These are phyloP conservation scores for Bathynomus jamesi DNA, from an alignment of 1,140 invertebrate species.

Conservation along the genomic window DNA sequence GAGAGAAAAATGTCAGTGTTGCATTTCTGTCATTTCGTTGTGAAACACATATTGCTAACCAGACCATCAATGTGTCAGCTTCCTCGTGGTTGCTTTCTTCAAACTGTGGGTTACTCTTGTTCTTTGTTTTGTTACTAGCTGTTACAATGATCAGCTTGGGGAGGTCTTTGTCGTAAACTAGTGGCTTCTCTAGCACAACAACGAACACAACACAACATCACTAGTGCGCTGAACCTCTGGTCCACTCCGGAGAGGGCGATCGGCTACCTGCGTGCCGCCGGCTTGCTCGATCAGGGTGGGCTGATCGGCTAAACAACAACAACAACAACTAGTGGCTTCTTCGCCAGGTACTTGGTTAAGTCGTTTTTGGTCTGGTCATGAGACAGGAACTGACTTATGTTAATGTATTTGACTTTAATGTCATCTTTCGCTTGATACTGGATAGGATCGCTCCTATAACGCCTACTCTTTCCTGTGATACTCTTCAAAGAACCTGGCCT, in stretches of 20 bases:
- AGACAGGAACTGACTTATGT: conserved; percentile 19
- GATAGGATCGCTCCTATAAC: no score
- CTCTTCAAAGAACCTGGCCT: conserved; percentile 19
- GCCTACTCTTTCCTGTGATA: conserved; percentile 15
- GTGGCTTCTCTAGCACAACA: conserved; percentile 11
- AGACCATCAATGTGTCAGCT: conserved; percentile 7
- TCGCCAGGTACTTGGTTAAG: no score
- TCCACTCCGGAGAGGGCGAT: no score
- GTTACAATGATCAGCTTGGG: conserved; percentile 18
- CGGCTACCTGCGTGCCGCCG: no score
- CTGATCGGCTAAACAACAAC: no score
- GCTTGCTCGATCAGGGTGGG: no score
- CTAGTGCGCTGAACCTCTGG: no score
- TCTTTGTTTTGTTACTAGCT: conserved; percentile 8
- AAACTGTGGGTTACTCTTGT: background rate
- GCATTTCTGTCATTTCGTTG: conserved; percentile 10
- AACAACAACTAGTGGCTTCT: no score
- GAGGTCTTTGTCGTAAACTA: conserved; percentile 10
- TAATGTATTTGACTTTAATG: conserved; percentile 15
- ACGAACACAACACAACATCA: no score
- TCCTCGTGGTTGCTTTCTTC: conserved; percentile 7
- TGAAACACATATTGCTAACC: background rate
- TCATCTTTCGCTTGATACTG: no score
- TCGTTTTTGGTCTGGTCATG: conserved; percentile 20
- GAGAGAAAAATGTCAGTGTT: conserved; percentile 21